Base-by-base conservation (phyloP, 2,888 invertebrate genomes). In the Pristionchus arcanus region DNA sequence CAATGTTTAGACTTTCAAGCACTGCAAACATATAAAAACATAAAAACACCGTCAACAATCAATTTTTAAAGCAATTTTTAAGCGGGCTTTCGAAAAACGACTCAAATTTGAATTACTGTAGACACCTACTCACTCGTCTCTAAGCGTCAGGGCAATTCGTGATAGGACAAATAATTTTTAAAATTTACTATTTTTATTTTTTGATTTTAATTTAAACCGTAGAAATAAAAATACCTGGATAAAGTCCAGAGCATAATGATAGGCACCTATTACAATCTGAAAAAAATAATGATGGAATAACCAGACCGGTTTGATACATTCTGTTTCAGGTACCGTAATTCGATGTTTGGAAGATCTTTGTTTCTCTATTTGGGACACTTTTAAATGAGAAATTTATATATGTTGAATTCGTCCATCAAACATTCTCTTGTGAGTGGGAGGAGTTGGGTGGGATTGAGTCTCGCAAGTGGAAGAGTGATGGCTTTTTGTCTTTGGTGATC, bases 391-490 rank as follows among this genome's bases (percentile, higher is more conserved):
- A 71, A 74, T 37, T 9, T 37, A 37, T 74, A 74, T 81, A 53
- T n/a, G 7, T n/a, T 28, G n/a, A 53, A 81, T 28, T 81, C 49
- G 21, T 15, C 11, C 49, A 15, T 81, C 49, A 81, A 81, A 81
- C n/a, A 81, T 81, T 81, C 37, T 81, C 25, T 49, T 49, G 81
- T 25, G 81, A 81, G 81, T 81, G 81, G 81, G 81, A 81, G 81
- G 81, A 81, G 81, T 81, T 81, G 74, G 74, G 37, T 74, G 84
- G 59, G 84, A 85, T 85, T 55, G 84, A 85, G 84, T 59, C 59
- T 34, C 59, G 34, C 59, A 85, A 85, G 85, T 59, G 28, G 87
- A 87, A 87, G 87, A 87, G 87, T 37, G 87, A 87, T 87, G 87
- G 42, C 87, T 87, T 87, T 68, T 34, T 87, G 49, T 49, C 68